phyloP scores from a whole-genome alignment of 2,888 invertebrate genomes.

The Muschampia plurimacula region DNA sequence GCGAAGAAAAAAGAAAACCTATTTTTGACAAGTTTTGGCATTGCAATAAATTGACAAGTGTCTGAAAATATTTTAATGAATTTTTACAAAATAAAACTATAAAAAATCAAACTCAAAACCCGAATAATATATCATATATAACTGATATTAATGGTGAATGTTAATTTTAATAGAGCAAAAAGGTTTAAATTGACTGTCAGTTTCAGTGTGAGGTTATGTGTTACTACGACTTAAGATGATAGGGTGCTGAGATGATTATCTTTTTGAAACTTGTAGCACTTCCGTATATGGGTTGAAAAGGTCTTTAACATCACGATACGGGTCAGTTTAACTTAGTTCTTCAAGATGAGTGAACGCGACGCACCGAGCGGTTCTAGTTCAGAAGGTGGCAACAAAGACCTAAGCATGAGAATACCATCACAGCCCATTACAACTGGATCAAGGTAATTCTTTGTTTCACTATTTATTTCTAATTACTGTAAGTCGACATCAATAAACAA shows the following conservation, averaged over 20 bases:
- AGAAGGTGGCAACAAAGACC: slow-evolving; percentile 63
- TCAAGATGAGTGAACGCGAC: slow-evolving; percentile 74
- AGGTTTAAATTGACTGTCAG: not conserved
- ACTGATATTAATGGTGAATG: slow-evolving; percentile 17
- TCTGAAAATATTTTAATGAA: slow-evolving; percentile 61
- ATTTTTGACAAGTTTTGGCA: too few species aligned
- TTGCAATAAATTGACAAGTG: slow-evolving; percentile 75
- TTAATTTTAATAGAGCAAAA: slow-evolving; percentile 11
- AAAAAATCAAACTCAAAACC: slow-evolving; percentile 11
- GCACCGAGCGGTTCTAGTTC: slow-evolving; percentile 61
- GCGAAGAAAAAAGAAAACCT: too few species aligned
- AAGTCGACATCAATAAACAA: not conserved
- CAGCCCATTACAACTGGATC: slow-evolving; percentile 71
- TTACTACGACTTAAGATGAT: slow-evolving; percentile 66
- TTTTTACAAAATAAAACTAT: not conserved
- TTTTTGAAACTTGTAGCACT: slow-evolving; percentile 62
- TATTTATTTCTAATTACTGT: not conserved
- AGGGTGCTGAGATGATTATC: slow-evolving; percentile 60
- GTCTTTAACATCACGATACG: slow-evolving; percentile 50
- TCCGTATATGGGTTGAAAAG: slow-evolving; percentile 72
- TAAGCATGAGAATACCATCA: slow-evolving; percentile 57
- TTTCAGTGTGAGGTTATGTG: slow-evolving; percentile 64
- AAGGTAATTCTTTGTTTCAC: slow-evolving; percentile 53
- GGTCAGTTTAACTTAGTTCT: slow-evolving; percentile 56
- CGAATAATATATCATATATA: not conserved